Evolutionary conservation across 2,888 invertebrate genomes (phyloP).

Genomic region (Cepaea hortensis): DNA sequence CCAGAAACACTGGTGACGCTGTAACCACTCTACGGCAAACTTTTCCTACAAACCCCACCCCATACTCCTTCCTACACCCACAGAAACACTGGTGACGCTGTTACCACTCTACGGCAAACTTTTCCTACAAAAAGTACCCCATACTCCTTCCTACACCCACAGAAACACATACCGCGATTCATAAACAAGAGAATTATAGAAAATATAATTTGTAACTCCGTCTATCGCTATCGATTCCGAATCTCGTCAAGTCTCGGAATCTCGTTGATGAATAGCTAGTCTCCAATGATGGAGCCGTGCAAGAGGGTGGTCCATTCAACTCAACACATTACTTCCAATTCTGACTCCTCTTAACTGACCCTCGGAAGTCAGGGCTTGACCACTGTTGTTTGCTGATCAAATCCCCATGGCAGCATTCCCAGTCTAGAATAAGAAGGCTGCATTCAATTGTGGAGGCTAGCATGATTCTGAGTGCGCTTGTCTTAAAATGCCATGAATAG

Average conservation of each 20-base stretch:
- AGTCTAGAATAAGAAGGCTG: not conserved
- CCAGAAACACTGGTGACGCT: too few species aligned
- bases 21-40: too few species aligned
- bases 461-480: not conserved
- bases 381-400: not conserved
- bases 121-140: too few species aligned
- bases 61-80: not conserved
- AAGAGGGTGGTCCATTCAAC: not conserved
- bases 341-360: not conserved
- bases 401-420: not conserved
- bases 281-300: not conserved
- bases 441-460: not conserved
- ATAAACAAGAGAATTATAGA: not conserved
- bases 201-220: conserved; percentile 13
- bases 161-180: not conserved
- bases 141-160: not conserved
- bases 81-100: not conserved
- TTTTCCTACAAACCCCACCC: too few species aligned
- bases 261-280: not conserved
- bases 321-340: not conserved
- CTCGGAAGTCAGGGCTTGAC: not conserved
- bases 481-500: not conserved
- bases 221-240: not conserved
- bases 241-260: not conserved
- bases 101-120: too few species aligned